Evolutionary conservation across 2,888 invertebrate genomes (phyloP), one percentile per base, ranked within the genome.

Genomic region (Brachypterus glaber): DNA sequence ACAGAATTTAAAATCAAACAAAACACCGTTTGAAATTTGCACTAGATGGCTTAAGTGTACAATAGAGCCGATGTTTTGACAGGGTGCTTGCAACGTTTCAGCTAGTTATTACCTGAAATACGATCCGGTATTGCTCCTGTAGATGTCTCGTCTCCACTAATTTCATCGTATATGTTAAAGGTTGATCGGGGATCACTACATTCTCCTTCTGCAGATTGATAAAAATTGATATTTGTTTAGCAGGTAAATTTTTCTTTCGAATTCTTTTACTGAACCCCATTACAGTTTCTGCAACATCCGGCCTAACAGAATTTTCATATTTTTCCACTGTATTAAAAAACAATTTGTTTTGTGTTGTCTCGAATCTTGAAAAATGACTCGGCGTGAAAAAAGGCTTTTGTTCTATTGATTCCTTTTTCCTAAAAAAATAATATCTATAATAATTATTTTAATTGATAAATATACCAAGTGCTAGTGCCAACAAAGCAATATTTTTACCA

Each of bases 311-410:
- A 7, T 44, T 43, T 16, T 38, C 41, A 37, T 48, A 49, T 40
- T 43, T 45, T 37, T 51, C 50, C 5, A 32, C 39, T 24, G 50
- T 39, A 37, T 56, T 55, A 41, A 54, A 49, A 33, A 54, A 53
- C 35, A 60, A 45, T 35, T 48, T 48, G 35, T 50, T 50, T 9
- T 56, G 51, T 9, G 47, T 57, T 9, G 46, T 33, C 55, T 89
- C 90, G 48, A 81, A 77, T 46, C 88, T 75, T 16, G 86, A 80
- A 62, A 89, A 91, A 24, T 76, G 69, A 13, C 80, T 68, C 12
- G 92, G 91, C n/a, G 83, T 74, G 25, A 89, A 68, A 53, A 82
- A 79, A 12, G 41, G 15, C 13, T 44, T 40, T 17, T 39, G 39
- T 12, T 36, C 21, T 3, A 5, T 12, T 79, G 63, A 33, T 27